Base-by-base conservation (phyloP, 1,140 invertebrate species). In the Drosophila kohkoa region DNA sequence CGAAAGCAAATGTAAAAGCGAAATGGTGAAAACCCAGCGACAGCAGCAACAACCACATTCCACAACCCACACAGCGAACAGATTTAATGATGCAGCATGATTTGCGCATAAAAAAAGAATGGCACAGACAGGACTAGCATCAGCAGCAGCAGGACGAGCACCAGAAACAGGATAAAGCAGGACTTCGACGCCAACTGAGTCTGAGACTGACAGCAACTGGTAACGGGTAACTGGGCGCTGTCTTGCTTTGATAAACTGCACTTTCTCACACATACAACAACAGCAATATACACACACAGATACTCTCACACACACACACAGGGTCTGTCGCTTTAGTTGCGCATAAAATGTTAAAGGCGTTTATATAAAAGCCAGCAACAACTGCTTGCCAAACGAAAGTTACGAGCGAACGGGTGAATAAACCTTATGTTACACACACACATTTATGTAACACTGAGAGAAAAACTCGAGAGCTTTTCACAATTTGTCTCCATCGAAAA, bases 61-160 rank as follows among this genome's bases (percentile, higher is more conserved):
- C 52, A 71, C 46, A 86, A 59, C 73, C 70, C 52, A 71, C 46
- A 86, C 63, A 75, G 69, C 55, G 64, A 48, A 81, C 75, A 81
- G 83, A 91, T 91, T 91, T 91, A 91, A 91, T 88, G 88, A 88
- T 91, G 80, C 88, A 90, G 87, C 80, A 91, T 91, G 87, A 90
- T 82, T 90, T 90, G 82, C 75, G 75, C 80, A 90, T 90, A 90
- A 90, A 90, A 87, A 82, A 80, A 77, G 73, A 73, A 72, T 67
- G 52, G 62, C 51, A 82, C 43, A 52, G 55, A 45, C 48, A 60
- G 54, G 15, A 51, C 11, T 32, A 60, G 45, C 20, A 64, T 2
- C 38, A 20, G 20, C 30, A 62, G 45, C 15, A 60, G 25, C 6
- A 60, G 20, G 8, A 28, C 2, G 3, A 59, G 45, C n/a, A n/a